Evolutionary conservation across 2,888 invertebrate species (phyloP).

Genomic region (Habroteleia sp.): DNA sequence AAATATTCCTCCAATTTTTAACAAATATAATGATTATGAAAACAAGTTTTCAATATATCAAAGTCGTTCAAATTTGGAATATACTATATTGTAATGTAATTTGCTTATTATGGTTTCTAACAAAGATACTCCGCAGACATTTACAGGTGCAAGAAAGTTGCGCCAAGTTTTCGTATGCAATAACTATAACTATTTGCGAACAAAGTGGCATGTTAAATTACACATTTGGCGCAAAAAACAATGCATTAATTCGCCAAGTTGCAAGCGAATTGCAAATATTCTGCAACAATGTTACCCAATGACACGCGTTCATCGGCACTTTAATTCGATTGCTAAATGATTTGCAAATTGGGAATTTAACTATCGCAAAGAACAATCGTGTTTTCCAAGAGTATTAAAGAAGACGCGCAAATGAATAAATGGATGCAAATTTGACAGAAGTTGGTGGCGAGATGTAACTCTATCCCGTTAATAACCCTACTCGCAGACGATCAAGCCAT

Average conservation of each 20-base stretch:
- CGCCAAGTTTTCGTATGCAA: conserved; percentile 31
- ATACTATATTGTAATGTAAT: conserved; percentile 18
- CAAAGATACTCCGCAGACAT: conserved; percentile 34
- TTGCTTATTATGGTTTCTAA: conserved; percentile 22
- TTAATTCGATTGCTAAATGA: conserved; percentile 10
- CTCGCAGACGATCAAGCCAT: conserved; percentile 10
- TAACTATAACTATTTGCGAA: conserved; percentile 30
- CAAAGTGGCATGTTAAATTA: conserved; percentile 26
- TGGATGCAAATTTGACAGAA: conserved; percentile 41
- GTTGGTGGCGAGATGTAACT: conserved; percentile 24
- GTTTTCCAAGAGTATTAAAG: conserved; percentile 13
- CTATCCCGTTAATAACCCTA: conserved; percentile 22
- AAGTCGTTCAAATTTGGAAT: too few species aligned
- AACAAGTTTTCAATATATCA: too few species aligned
- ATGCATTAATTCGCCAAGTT: conserved; percentile 7
- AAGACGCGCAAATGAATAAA: conserved; percentile 22
- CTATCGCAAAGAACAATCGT: neutral
- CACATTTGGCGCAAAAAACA: conserved; percentile 24
- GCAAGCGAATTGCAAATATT: conserved; percentile 15
- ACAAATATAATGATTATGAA: too few species aligned
- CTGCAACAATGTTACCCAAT: neutral
- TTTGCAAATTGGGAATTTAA: conserved; percentile 30
- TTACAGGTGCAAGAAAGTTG: conserved; percentile 42
- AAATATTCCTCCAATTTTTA: too few species aligned
- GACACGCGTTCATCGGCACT: too few species aligned